These are phyloP conservation scores for Dromiciops gliroides DNA, from an alignment of 2,113 vertebrate species.

Conservation along the genomic window DNA sequence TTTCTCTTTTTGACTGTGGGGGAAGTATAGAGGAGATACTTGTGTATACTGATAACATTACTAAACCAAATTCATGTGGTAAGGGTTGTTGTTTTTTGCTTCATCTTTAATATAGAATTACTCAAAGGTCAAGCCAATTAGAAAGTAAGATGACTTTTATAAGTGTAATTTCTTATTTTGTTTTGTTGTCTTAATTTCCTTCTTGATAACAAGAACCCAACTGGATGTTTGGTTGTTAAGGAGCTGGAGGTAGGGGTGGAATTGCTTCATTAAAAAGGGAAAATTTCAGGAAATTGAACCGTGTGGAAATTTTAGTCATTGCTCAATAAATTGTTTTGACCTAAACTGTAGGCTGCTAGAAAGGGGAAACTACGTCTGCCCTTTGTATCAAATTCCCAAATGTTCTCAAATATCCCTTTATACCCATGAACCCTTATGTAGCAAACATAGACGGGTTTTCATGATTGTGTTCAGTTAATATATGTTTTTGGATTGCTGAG, in stretches of 20 bases:
- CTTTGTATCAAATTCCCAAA: constrained; percentile 63
- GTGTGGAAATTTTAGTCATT: constrained; percentile 63
- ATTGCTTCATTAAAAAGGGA: constrained; percentile 19
- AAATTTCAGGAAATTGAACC: constrained; percentile 50
- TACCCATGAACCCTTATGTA: constrained; percentile 39
- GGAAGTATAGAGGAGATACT: neutral
- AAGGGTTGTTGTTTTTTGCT: neutral
- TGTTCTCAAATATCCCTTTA: constrained; percentile 56
- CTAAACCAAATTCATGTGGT: neutral
- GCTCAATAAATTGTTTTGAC: constrained; percentile 71
- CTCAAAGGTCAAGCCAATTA: constrained; percentile 28
- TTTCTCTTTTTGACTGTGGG: neutral
- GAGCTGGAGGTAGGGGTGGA: neutral
- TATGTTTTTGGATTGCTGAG: constrained; percentile 11
- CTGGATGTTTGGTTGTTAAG: constrained; percentile 1
- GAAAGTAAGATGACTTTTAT: constrained; percentile 22
- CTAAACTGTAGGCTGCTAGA: constrained; percentile 28
- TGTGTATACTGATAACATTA: neutral
- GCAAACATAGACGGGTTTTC: constrained; percentile 62
- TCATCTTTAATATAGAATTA: constrained; percentile 18
- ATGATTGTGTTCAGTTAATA: constrained; percentile 34
- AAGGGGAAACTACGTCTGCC: constrained; percentile 61
- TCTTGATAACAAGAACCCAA: neutral
- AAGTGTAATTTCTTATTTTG: constrained; percentile 30
- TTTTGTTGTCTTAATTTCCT: neutral